phyloP scores from a whole-genome alignment of 2,888 invertebrate species.

The Xestobium rufovillosum region DNA sequence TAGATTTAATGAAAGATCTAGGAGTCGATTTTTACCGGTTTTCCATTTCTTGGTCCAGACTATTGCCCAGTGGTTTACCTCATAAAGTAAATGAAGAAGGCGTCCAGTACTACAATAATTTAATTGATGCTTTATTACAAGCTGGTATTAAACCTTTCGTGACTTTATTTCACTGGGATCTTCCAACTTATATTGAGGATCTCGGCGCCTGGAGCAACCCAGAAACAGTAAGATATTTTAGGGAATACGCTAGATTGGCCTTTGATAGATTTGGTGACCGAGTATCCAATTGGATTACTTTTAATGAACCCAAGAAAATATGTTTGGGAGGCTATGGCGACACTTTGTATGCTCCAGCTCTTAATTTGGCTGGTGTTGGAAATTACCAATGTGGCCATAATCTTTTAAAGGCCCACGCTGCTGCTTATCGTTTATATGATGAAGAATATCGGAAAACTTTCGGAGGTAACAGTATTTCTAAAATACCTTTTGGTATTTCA shows the following conservation, averaged over 20 bases:
- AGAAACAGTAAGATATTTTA: slow-evolving; percentile 52
- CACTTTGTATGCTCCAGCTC: slow-evolving; percentile 44
- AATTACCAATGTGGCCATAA: slow-evolving; percentile 58
- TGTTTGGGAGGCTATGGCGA: slow-evolving; percentile 35
- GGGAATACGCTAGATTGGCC: slow-evolving; percentile 51
- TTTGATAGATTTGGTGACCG: slow-evolving; percentile 34
- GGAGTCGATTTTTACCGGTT: slow-evolving; percentile 53
- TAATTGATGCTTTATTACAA: slow-evolving; percentile 51
- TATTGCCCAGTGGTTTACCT: slow-evolving; percentile 51
- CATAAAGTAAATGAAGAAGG: slow-evolving; percentile 53
- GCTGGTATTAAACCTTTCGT: too few species aligned
- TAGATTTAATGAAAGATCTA: slow-evolving; percentile 48
- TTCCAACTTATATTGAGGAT: too few species aligned
- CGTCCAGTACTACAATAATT: slow-evolving; percentile 54
- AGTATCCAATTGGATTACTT: slow-evolving; percentile 48
- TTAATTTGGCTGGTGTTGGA: slow-evolving; percentile 46
- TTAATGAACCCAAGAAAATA: slow-evolving; percentile 46
- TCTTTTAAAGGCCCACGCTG: slow-evolving; percentile 57
- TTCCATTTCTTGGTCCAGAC: slow-evolving; percentile 60
- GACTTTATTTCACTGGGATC: too few species aligned
- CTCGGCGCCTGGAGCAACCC: slow-evolving; percentile 61
- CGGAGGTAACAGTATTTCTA: too few species aligned
- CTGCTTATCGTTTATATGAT: slow-evolving; percentile 53
- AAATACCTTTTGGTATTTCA: too few species aligned
- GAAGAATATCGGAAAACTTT: slow-evolving; percentile 41